These are phyloP conservation scores for Sympetrum striolatum DNA, from an alignment of 2,888 invertebrate species.

Conservation along the genomic window DNA sequence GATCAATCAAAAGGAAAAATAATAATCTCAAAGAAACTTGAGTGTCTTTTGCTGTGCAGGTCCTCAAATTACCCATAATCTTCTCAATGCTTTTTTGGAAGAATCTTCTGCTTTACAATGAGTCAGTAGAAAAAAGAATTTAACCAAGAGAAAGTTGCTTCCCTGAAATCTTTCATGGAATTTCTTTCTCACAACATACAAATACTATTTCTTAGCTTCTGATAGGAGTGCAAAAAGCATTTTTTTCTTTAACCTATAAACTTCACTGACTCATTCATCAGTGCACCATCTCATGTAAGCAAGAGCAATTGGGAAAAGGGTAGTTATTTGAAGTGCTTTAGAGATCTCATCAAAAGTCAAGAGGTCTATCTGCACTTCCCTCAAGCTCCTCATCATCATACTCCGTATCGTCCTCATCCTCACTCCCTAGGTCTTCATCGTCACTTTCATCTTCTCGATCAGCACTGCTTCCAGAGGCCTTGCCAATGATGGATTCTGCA, in stretches of 20 bases:
- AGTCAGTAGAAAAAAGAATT: conserved; percentile 31
- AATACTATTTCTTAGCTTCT: conserved; percentile 45
- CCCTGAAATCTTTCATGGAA: conserved; percentile 43
- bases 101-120: conserved; percentile 9
- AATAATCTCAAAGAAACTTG: background rate
- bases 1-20: background rate
- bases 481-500: conserved; percentile 60
- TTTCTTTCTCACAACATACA: conserved; percentile 45
- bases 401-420: conserved; percentile 77
- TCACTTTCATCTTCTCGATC: conserved; percentile 64
- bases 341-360: conserved; percentile 66
- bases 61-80: conserved; percentile 7
- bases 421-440: conserved; percentile 59
- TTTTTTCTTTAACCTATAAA: conserved; percentile 39
- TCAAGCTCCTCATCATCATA: conserved; percentile 73
- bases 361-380: conserved; percentile 78
- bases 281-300: conserved; percentile 42
- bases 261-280: conserved; percentile 27
- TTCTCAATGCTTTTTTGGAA: conserved; percentile 13
- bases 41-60: background rate
- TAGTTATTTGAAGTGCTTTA: conserved; percentile 22
- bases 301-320: conserved; percentile 38
- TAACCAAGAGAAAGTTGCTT: conserved; percentile 40
- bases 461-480: conserved; percentile 58
- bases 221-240: conserved; percentile 45